Percentiles rank a stretch among this genome's conserved stretches.
These are phyloP conservation scores for Mayetiola destructor DNA, from an alignment of 2,888 invertebrate species.

Conservation along the genomic window DNA sequence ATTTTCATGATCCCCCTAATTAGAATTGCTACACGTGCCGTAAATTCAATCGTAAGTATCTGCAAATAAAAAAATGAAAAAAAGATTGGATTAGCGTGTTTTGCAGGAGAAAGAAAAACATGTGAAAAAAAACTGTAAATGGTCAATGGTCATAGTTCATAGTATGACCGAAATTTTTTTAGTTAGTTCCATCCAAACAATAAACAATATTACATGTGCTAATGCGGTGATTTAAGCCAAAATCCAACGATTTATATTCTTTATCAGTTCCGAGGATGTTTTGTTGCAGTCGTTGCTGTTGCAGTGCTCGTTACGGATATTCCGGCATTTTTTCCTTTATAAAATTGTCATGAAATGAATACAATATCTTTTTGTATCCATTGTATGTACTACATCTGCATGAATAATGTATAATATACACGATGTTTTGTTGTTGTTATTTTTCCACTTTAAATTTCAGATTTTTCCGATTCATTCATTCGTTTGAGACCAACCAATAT, in stretches of 20 bases:
- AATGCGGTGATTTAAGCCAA: too few species aligned
- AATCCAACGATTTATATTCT: too few species aligned
- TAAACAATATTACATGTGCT: too few species aligned
- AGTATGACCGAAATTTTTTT: too few species aligned
- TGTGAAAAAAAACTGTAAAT: background rate
- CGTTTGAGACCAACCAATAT: background rate
- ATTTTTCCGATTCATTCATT: too few species aligned
- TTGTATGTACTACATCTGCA: background rate
- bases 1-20: background rate
- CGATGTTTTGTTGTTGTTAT: background rate
- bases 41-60: background rate
- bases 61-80: background rate
- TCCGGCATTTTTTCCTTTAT: too few species aligned
- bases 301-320: too few species aligned
- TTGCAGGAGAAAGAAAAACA: background rate
- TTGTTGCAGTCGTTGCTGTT: too few species aligned
- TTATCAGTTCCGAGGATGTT: too few species aligned
- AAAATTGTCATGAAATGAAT: constrained; percentile 7
- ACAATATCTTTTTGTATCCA: background rate
- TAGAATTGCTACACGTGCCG: too few species aligned
- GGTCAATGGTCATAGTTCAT: constrained; percentile 1
- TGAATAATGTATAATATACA: constrained; percentile 3
- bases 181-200: too few species aligned
- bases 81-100: background rate
- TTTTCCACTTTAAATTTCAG: background rate